Conservation (phyloP, 2,113 vertebrate species). For the Agelaius phoeniceus region DNA sequence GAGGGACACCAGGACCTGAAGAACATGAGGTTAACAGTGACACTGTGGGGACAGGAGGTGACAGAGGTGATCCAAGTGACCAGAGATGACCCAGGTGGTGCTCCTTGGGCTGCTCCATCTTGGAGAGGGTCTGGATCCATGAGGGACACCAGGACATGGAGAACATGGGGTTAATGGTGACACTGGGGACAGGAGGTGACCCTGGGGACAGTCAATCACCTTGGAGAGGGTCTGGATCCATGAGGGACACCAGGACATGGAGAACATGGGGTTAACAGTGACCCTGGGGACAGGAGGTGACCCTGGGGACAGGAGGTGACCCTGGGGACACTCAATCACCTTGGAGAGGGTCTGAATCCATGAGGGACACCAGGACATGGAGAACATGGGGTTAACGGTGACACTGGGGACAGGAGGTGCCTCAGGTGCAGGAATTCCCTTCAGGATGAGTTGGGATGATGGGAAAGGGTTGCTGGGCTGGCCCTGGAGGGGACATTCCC, state of each 20-base stretch:
- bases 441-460: fast-evolving
- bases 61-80: too few relatives aligned
- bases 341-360: too few relatives aligned
- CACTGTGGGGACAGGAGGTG: too few relatives aligned
- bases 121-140: neutral
- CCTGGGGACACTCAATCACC: too few relatives aligned
- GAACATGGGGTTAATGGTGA: neutral
- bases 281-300: neutral
- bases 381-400: too few relatives aligned
- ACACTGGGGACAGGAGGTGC: neutral
- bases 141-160: neutral
- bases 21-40: too few relatives aligned
- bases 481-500: neutral
- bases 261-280: neutral
- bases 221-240: neutral
- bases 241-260: neutral
- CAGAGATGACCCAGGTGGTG: too few relatives aligned
- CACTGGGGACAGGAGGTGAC: neutral
- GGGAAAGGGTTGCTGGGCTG: neutral
- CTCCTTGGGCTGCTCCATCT: too few relatives aligned
- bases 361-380: too few relatives aligned
- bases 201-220: neutral
- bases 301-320: neutral
- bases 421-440: neutral
- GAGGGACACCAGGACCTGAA: too few relatives aligned